Evolutionary conservation across 1,140 invertebrate genomes (phyloP).

Genomic region (Pomacea maculata): DNA sequence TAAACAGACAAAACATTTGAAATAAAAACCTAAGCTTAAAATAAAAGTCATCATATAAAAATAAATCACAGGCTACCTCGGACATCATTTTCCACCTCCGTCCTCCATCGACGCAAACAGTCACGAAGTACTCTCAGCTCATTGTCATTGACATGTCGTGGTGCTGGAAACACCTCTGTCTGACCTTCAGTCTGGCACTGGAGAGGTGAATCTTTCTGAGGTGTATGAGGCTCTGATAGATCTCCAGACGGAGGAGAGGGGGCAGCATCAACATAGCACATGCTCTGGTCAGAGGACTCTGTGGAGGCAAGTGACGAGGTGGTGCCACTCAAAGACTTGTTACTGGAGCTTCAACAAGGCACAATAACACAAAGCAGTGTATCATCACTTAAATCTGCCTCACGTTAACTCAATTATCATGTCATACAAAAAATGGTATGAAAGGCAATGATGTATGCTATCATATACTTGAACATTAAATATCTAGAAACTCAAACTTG

Average conservation of each 20-base stretch:
- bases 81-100: slow-evolving; percentile 65
- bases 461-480: too few relatives aligned
- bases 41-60: too few relatives aligned
- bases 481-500: too few relatives aligned
- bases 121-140: slow-evolving; percentile 63
- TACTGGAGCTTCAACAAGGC: neutral
- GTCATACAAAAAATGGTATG: too few relatives aligned
- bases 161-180: slow-evolving; percentile 23
- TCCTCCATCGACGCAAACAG: slow-evolving; percentile 66
- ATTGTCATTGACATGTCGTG: slow-evolving; percentile 54
- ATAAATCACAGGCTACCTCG: slow-evolving; percentile 44
- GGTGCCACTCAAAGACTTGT: neutral
- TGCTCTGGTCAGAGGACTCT: slow-evolving; percentile 1
- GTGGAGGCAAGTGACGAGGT: neutral
- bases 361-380: neutral
- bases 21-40: too few relatives aligned
- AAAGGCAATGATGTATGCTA: too few relatives aligned
- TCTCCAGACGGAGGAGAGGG: neutral
- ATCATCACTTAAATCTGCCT: too few relatives aligned
- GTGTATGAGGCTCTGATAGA: neutral
- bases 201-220: too few relatives aligned
- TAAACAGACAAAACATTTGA: too few relatives aligned
- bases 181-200: too few relatives aligned
- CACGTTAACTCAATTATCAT: too few relatives aligned
- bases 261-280: neutral